Evolutionary conservation across 1,140 invertebrate species (phyloP), one percentile per base, ranked within the genome.

Genomic region (Meloidogyne exigua): DNA sequence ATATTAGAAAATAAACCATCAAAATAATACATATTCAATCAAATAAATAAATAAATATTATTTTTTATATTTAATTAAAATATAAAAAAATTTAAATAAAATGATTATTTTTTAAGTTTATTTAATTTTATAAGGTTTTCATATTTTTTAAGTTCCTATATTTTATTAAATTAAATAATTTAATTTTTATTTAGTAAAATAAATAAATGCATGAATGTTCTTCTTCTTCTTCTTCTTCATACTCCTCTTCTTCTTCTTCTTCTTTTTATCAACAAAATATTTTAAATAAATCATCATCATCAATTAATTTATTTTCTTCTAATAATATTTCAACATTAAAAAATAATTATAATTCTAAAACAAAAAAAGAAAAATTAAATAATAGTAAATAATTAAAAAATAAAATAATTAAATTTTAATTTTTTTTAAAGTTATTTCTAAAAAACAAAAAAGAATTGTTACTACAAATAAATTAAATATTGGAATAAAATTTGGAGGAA

Each of bases 401-500:
- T 49, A 49, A 49, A 57, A 32, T 32, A 3, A 49, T 18, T 49
- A 49, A 57, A 57, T n/a, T 57, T n/a, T 15, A 15, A 44, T n/a
- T n/a, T n/a, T 57, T 32, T 57, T 57, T n/a, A 57, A 44, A 57
- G 49, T 57, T 57, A n/a, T 57, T n/a, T 68, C 28, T 21, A 68
- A 68, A 68, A 68, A 39, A 39, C 36, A 39, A 39, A 4, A n/a
- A 57, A 57, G 9, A 57, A 57, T 5, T 15, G 18, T 18, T 18
- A 49, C 15, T 49, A 15, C 1, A 18, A 57, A 44, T 44, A 44
- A 57, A n/a, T 49, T 18, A 49, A 57, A n/a, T 57, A n/a, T 57
- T 57, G 71, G 71, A 25, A 23, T 73, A 11, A 73, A 73, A 63
- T 73, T 78, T 68, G 73, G 42, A 23, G 81, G 81, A 12, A 82